Conservation (phyloP, 1,140 invertebrate genomes). For the Drosophila neocordata region DNA sequence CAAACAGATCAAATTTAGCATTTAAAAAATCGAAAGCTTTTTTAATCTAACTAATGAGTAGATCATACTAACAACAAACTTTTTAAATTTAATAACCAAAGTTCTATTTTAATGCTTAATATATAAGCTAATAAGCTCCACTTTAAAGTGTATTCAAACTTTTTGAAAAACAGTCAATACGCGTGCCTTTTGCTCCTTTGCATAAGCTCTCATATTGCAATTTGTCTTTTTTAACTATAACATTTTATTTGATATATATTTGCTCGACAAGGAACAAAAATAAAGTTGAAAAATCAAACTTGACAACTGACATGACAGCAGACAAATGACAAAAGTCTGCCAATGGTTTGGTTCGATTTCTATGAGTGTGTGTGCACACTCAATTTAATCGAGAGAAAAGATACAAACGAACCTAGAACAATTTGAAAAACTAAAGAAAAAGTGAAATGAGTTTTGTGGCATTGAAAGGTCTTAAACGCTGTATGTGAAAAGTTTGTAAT, state of each 20-base stretch:
- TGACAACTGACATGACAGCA: slow-evolving; percentile 80
- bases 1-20: no score
- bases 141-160: slow-evolving; percentile 20
- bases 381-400: slow-evolving; percentile 54
- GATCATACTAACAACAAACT: no score
- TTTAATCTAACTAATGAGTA: no score
- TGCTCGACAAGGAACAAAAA: no score
- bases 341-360: slow-evolving; percentile 16
- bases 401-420: slow-evolving; percentile 26
- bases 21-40: no score
- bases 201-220: slow-evolving; percentile 24
- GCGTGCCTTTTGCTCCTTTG: slow-evolving; percentile 23
- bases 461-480: slow-evolving; percentile 48
- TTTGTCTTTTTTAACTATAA: slow-evolving; percentile 58
- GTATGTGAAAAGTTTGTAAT: slow-evolving; percentile 68
- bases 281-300: slow-evolving; percentile 75
- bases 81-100: no score
- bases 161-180: slow-evolving; percentile 61
- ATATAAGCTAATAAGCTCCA: background rate
- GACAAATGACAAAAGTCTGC: slow-evolving; percentile 78
- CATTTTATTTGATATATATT: slow-evolving; percentile 51
- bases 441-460: slow-evolving; percentile 17
- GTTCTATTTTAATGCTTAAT: background rate
- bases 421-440: slow-evolving; percentile 27
- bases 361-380: slow-evolving; percentile 53